phyloP scores from a whole-genome alignment of 2,113 vertebrate genomes.

The Scortum barcoo region DNA sequence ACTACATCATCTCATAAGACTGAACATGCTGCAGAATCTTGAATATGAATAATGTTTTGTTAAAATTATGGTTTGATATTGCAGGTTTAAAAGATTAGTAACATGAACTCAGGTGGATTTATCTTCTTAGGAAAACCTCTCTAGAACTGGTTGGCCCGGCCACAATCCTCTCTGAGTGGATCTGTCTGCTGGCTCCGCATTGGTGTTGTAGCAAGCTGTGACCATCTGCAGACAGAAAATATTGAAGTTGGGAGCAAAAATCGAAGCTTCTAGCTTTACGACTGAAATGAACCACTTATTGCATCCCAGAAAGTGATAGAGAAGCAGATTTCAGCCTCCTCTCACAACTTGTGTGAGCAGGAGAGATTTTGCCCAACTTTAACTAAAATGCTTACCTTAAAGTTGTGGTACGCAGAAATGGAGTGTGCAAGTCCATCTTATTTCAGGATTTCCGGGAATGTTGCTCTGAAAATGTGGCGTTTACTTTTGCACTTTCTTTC shows the following conservation, averaged over 20 bases:
- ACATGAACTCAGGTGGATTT: neutral
- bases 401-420: neutral
- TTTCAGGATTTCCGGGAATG: neutral
- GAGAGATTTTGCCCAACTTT: neutral
- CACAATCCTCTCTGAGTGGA: neutral
- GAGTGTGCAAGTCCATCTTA: neutral
- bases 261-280: neutral
- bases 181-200: neutral
- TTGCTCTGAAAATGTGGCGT: neutral
- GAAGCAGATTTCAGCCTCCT: constrained; percentile 4
- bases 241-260: constrained; percentile 5
- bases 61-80: too few species aligned
- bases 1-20: too few species aligned
- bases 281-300: neutral
- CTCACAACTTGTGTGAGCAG: neutral
- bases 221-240: constrained; percentile 11
- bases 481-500: constrained; percentile 3
- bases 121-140: neutral
- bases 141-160: neutral
- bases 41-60: too few species aligned
- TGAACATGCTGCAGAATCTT: too few species aligned
- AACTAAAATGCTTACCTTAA: neutral
- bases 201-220: constrained; percentile 8
- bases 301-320: constrained; percentile 1
- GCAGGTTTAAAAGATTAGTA: neutral